phyloP scores from a whole-genome alignment of 2,797 vertebrate species.

The Coranthus polyacanthus region DNA sequence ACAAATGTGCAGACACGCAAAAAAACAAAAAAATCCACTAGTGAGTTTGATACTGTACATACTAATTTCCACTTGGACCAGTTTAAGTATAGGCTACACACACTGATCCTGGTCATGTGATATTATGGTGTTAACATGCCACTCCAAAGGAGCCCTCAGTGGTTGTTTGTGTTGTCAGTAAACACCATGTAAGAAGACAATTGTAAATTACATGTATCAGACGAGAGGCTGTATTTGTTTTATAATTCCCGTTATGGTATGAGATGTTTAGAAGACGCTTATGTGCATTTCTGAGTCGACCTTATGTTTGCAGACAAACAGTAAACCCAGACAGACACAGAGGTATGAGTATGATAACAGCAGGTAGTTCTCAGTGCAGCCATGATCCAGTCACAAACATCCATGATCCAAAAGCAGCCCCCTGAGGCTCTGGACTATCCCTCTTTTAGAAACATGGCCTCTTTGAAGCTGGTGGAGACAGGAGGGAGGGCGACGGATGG shows the following conservation, averaged over 20 bases:
- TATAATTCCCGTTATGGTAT: neutral
- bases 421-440: conserved; percentile 31
- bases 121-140: neutral
- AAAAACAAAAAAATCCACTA: too few species aligned
- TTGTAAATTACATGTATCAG: neutral
- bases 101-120: conserved; percentile 3
- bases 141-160: neutral
- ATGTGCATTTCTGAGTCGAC: neutral
- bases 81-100: conserved; percentile 18
- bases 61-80: conserved; percentile 8
- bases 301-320: neutral
- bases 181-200: neutral
- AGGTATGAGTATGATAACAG: neutral
- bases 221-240: neutral
- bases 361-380: conserved; percentile 14
- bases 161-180: neutral
- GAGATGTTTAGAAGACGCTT: neutral
- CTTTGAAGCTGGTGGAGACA: conserved; percentile 64
- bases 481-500: conserved; percentile 14
- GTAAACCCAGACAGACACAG: neutral
- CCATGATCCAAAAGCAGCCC: conserved; percentile 26
- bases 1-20: too few species aligned
- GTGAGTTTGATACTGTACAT: neutral
- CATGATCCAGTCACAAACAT: conserved; percentile 33
- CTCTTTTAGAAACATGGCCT: conserved; percentile 60